Conservation (phyloP, 2,797 vertebrate species). For the Gymnothorax javanicus region DNA sequence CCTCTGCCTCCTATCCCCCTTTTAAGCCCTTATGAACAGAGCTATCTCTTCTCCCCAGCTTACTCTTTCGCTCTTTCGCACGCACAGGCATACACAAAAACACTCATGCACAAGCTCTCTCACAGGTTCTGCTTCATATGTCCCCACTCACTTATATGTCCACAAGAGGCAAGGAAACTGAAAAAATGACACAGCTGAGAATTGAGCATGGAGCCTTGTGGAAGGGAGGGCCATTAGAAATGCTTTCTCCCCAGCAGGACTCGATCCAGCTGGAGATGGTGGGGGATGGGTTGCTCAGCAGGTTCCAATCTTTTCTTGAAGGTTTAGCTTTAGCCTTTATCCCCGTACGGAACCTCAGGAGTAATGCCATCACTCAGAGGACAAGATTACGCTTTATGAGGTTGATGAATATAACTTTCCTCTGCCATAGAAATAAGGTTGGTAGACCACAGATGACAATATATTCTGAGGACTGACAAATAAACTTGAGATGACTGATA, state of each 20-base stretch:
- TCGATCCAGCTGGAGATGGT: not conserved
- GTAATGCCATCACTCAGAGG: conserved; percentile 6
- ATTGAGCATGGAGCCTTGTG: not conserved
- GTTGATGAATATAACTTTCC: not conserved
- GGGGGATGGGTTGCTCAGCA: not conserved
- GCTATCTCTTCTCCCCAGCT: not conserved
- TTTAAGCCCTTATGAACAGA: not conserved
- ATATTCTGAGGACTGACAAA: not conserved
- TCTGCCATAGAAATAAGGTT: not conserved
- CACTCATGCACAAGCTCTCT: not conserved
- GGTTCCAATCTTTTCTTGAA: not conserved
- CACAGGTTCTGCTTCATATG: not conserved
- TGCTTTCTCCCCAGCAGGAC: not conserved
- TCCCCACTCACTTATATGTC: not conserved
- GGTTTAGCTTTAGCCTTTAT: not conserved
- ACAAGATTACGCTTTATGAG: not conserved
- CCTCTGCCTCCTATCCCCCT: not conserved
- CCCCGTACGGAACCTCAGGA: not conserved
- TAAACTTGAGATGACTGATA: not conserved
- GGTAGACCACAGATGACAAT: not conserved
- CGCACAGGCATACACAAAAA: not conserved
- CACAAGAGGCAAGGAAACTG: not conserved
- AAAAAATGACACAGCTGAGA: not conserved
- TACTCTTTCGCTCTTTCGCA: not conserved
- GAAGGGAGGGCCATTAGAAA: not conserved